Evolutionary conservation across 1,140 invertebrate species (phyloP), one percentile per base, ranked within the genome.

Genomic region (Prorops nasuta): DNA sequence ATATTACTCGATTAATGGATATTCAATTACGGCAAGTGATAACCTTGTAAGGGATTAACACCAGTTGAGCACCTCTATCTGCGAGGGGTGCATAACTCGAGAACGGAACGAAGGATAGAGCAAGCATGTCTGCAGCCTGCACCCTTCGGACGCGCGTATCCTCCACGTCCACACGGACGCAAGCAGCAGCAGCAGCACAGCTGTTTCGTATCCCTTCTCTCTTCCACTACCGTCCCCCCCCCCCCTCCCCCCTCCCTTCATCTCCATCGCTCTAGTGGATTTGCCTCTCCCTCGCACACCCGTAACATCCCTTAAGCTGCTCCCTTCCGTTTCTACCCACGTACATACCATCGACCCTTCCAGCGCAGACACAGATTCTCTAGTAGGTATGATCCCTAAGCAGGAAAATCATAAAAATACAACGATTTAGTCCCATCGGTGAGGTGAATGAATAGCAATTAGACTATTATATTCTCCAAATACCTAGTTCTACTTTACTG

Each of bases 151-250:
- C 9, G n/a, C n/a, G n/a, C n/a, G 35, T 6, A 28, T 28, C 24
- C 10, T 40, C 39, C 28, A 45, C 55, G 53, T 65, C 55, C 51
- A 51, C 59, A 45, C 55, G 53, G 62, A 53, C 51, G 49, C 59
- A 50, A 52, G 54, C 58, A 59, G 51, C n/a, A 63, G 60, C 51
- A 4, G 4, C 37, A 43, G 51, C 58, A 63, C 69, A 71, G 64
- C 66, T 69, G 64, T 67, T 63, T 63, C 52, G 44, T 62, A 53
- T 66, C 62, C 59, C 59, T 63, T 49, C n/a, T 66, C 56, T 54
- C 48, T 43, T 12, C 32, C 15, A 32, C 36, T 15, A n/a, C 18
- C 40, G 21, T 24, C 3, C 10, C 14, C 17, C 40, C 16, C 37
- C 40, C 39, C 42, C 20, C 31, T 44, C 37, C 12, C 19, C 40